These are phyloP conservation scores for Zosterops borbonicus DNA, from an alignment of 2,113 vertebrate species.

Conservation along the genomic window DNA sequence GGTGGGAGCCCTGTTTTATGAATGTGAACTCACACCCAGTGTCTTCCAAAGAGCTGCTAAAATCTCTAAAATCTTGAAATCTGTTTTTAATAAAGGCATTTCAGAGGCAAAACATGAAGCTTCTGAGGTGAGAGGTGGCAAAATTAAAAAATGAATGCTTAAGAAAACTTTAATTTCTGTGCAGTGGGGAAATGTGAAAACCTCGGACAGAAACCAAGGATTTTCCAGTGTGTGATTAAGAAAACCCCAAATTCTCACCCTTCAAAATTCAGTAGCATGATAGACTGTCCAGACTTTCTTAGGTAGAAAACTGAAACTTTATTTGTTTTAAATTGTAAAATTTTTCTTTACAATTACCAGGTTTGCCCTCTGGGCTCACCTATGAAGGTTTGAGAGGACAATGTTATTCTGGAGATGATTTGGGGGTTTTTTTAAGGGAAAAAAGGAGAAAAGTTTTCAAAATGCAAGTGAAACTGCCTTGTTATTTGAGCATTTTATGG, in stretches of 20 bases:
- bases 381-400: background rate
- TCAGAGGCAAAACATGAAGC: background rate
- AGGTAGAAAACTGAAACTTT: background rate
- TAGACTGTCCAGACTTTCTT: background rate
- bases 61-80: background rate
- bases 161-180: background rate
- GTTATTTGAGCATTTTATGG: background rate
- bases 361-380: background rate
- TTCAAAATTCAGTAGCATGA: background rate
- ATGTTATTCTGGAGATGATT: background rate
- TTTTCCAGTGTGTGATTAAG: background rate
- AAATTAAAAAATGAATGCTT: background rate
- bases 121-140: background rate
- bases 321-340: background rate
- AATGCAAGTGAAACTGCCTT: background rate
- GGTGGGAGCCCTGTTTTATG: background rate
- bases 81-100: background rate
- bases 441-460: background rate
- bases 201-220: background rate
- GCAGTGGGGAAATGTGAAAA: background rate
- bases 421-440: rapidly evolving
- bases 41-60: background rate
- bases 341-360: background rate
- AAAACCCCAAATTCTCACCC: background rate
- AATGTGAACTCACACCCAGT: background rate